Base-by-base conservation (phyloP, 2,113 vertebrate species). In the Polyodon spathula region DNA sequence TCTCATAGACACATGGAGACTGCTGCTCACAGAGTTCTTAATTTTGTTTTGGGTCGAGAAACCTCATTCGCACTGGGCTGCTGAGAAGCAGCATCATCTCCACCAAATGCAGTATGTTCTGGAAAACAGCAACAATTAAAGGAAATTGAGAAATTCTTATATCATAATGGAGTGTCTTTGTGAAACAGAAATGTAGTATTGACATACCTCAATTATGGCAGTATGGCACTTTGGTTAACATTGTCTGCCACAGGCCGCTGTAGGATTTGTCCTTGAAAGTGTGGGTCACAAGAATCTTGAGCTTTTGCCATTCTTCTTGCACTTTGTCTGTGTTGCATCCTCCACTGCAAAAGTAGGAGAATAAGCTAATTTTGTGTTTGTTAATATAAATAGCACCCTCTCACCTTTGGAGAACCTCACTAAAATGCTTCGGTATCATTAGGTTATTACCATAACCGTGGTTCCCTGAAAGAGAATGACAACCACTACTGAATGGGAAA, bases 221-320 rank as follows among this genome's bases (percentile, higher is more conserved):
- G 60, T 62, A 62, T 15, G 63, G 50, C 11, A 54, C 50, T 50
- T 64, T 59, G 6, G 57, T 64, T 51, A 64, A 37, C 63, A 64
- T 40, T 5, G 40, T 64, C 57, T 64, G 17, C 56, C 56, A 59
- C 48, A 64, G 12, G 56, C 50, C 63, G 53, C 15, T 60, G 56
- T 43, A 60, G 40, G 40, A 39, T 8, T 60, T 65, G 63, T 60
- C 42, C 58, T 37, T 65, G 58, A 65, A 60, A 38, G 38, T 64
- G 3, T 59, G 39, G 17, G 54, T 66, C 8, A 61, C 53, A 17
- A 61, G 38, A 44, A 61, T 57, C 27, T 66, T 58, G 7, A 66
- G 43, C 9, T 54, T 54, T 37, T 61, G 64, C 64, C 44, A 66
- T 39, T 57, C 59, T 38, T 61, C 59, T 46, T 57, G 38, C 17